Conservation (phyloP, 2,888 invertebrate species). For the Megastigmus dorsalis region DNA sequence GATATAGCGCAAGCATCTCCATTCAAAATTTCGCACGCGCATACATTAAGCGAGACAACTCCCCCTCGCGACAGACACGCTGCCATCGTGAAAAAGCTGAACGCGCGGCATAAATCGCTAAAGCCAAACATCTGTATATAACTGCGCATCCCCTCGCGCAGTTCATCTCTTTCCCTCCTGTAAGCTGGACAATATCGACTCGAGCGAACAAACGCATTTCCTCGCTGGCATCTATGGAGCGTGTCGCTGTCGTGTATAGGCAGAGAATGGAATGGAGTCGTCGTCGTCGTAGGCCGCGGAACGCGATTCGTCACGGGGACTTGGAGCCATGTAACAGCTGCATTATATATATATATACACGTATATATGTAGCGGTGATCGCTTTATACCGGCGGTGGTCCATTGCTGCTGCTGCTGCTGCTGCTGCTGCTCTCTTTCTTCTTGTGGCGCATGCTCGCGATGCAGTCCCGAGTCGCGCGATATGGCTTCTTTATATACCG, state of each 20-base stretch:
- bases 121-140: not conserved
- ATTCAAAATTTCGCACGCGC: too few species aligned
- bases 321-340: conserved; percentile 4
- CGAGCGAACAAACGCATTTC: not conserved
- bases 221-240: too few species aligned
- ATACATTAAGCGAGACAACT: too few species aligned
- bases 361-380: too few species aligned
- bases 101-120: conserved; percentile 30
- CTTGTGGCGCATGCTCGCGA: not conserved
- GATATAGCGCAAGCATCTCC: too few species aligned
- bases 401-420: too few species aligned
- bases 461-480: not conserved
- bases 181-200: too few species aligned
- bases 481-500: not conserved
- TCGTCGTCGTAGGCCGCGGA: too few species aligned
- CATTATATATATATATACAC: too few species aligned
- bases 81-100: not conserved
- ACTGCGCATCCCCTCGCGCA: not conserved
- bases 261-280: too few species aligned
- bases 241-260: too few species aligned
- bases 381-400: conserved; percentile 10
- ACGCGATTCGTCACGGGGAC: conserved; percentile 32
- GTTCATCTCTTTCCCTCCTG: not conserved
- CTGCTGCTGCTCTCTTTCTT: not conserved
- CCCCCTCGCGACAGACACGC: too few species aligned